Evolutionary conservation across 2,888 invertebrate species (phyloP), one percentile per base, ranked within the genome.

Genomic region (Leistus spinibarbis): DNA sequence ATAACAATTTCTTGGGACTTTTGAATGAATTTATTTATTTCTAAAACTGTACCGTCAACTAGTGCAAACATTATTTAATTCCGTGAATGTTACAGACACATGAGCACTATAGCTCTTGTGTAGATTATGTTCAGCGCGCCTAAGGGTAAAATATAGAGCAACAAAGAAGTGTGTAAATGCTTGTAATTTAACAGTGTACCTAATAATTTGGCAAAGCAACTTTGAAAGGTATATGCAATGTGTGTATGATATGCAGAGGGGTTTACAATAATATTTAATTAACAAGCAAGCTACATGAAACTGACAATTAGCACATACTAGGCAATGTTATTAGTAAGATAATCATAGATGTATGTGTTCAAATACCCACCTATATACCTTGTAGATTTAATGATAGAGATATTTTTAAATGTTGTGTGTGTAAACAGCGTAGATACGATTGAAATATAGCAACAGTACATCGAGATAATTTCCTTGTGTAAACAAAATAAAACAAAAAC

Each of bases 391-490:
- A 16, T 60, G 60, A 17, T 60, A 20, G 19, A 60, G 19, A 20
- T 20, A 60, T 60, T 60, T 60, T 60, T 60, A 60, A 60, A 40
- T 40, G 40, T 19, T 22, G 20, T 5, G 4, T 16, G 5, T 60
- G 60, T 16, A 60, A 60, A 60, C 16, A 60, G 10, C 60, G 40
- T 40, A 40, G 1, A 5, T 40, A 60, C 17, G 60, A 20, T 16
- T 60, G 20, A 17, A 60, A 60, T 60, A 40, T 40, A 40, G 7
- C 40, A 10, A 40, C 13, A 40, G 60, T 60, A 13, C 54, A 16
- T 17, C 54, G 17, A 56, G 60, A 60, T 60, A 60, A 60, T 60
- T 60, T 60, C 60, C 22, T 22, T 19, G 22, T 60, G 60, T 60
- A 60, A 60, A 60, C 60, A 60, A 13, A 60, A 60, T 7, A 40